Base-by-base conservation (phyloP, 1,140 invertebrate genomes). In the Whitmania pigra region DNA sequence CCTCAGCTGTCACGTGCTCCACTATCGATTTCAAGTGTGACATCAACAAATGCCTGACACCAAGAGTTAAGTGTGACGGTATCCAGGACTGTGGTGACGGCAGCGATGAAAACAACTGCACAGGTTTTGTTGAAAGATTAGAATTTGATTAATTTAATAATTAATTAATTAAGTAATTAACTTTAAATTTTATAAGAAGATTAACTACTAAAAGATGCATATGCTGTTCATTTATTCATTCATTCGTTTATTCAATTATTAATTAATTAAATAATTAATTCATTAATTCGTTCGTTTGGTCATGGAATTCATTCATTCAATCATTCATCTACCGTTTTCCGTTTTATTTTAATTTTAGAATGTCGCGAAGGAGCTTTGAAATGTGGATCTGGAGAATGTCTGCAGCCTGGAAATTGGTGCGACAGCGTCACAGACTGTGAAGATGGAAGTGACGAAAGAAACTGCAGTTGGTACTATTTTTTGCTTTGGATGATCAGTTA, bases 81-180 rank as follows among this genome's bases (percentile, higher is more conserved):
- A 0, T 7, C 57, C 7, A 63, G 29, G 22, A 63, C 29, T 63
- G 57, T 20, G 57, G 9, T 22, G 57, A 63, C 20, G 57, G 57
- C 5, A 63, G 57, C 3, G 57, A 63, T 20, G 57, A 63, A 63
- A 17, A 4, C 29, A 63, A 63, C 22, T 63, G 57, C 29, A 15
- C 57, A 63, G 57, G 57, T 63, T 25, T 63, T 36, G 31, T 7
- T 13, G 11, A 15, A 11, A 11, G 57, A 5, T 63, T 22, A n/a
- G 29, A 17, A 25, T 15, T 63, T 63, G 6, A 63, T 63, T 63
- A 0, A n/a, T 18, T 22, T 63, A 1, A 4, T 9, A 57, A n/a
- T 57, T 57, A 3, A 57, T 57, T 20, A 57, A 57, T 57, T n/a
- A 57, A 57, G 25, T 57, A 57, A n/a, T 57, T n/a, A 57, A 20